A percentile compares a stretch with the other conserved stretches of the same genome.
These are phyloP conservation scores for Poecilia gillii DNA, from an alignment of 2,797 vertebrate species.

Conservation along the genomic window DNA sequence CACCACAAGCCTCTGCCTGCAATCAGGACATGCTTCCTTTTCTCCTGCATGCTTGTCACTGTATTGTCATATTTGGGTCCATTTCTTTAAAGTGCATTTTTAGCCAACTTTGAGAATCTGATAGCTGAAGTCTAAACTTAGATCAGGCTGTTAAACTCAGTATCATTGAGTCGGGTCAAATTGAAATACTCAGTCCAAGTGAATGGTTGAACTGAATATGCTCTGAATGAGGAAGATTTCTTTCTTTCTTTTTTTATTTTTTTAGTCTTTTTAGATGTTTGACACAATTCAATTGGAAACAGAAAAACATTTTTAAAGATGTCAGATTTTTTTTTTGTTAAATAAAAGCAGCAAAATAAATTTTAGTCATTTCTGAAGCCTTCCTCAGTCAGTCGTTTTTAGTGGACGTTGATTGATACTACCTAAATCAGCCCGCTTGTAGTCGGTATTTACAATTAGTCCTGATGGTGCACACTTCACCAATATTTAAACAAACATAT, in stretches of 20 bases:
- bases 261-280: not conserved
- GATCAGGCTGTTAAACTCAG: not conserved
- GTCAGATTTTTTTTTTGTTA: not conserved
- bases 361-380: not conserved
- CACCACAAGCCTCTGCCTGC: not conserved
- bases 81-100: not conserved
- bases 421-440: not conserved
- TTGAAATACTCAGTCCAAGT: not conserved
- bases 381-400: not conserved
- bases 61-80: not conserved
- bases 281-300: not conserved
- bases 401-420: not conserved
- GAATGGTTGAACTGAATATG: not conserved
- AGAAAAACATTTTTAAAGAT: not conserved
- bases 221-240: not conserved
- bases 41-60: not conserved
- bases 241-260: not conserved
- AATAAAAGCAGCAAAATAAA: not conserved
- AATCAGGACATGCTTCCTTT: not conserved
- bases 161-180: not conserved
- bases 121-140: too few species aligned
- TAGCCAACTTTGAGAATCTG: not conserved
- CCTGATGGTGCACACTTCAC: not conserved
- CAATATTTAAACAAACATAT: not conserved
- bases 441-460: not conserved